Evolutionary conservation across 2,888 invertebrate species (phyloP).

Genomic region (Lasiommata megera): DNA sequence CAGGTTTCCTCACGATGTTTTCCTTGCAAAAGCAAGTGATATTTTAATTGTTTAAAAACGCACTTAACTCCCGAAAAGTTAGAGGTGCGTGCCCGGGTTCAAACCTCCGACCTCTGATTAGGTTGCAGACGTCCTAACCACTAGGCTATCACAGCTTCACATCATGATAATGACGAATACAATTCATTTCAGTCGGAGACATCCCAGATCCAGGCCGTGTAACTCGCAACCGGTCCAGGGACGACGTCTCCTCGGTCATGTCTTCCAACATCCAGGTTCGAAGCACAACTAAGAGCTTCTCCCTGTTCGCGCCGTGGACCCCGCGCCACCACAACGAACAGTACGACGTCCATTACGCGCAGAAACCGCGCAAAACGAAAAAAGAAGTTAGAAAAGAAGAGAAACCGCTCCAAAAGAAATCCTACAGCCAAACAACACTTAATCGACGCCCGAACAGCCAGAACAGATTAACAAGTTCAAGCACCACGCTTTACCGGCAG

Average conservation of each 20-base stretch:
- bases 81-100: too few relatives aligned
- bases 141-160: not conserved
- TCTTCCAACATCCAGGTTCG: constrained; percentile 85
- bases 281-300: constrained; percentile 89
- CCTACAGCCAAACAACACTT: constrained; percentile 70
- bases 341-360: constrained; percentile 90
- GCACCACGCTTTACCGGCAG: constrained; percentile 62
- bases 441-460: constrained; percentile 52
- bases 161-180: not conserved
- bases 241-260: constrained; percentile 86
- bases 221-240: constrained; percentile 85
- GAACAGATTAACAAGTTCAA: constrained; percentile 62
- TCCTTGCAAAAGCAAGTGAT: too few relatives aligned
- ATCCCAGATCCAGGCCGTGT: constrained; percentile 87
- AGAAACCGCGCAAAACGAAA: constrained; percentile 72
- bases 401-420: constrained; percentile 69
- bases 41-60: too few relatives aligned
- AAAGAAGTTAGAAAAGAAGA: constrained; percentile 57
- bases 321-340: constrained; percentile 87
- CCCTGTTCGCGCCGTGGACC: constrained; percentile 92
- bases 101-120: too few relatives aligned
- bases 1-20: too few relatives aligned
- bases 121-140: too few relatives aligned
- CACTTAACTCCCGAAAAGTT: too few relatives aligned
- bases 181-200: constrained; percentile 84